Percentiles rank a stretch among this genome's conserved stretches.
Evolutionary conservation across 2,113 vertebrate genomes (phyloP).

Genomic region (Phyllopteryx taeniolatus): DNA sequence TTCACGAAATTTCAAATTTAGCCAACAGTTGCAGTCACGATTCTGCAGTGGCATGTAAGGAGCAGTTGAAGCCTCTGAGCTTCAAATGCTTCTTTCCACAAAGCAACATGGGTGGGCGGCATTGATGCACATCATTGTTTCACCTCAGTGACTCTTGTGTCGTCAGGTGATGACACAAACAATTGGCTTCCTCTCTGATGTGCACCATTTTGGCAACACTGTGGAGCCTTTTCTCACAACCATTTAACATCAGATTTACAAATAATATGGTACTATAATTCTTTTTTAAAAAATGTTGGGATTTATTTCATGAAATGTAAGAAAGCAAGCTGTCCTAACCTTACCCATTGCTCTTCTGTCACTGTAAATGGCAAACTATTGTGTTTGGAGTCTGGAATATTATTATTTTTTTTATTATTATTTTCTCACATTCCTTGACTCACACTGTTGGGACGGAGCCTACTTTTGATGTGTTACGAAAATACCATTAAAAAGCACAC

Average conservation of each 20-base stretch:
- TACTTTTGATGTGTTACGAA: background rate
- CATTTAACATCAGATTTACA: background rate
- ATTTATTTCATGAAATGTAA: background rate
- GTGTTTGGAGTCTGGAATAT: background rate
- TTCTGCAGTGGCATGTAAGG: background rate
- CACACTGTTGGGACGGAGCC: background rate
- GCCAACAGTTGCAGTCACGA: constrained; percentile 10
- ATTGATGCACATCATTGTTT: background rate
- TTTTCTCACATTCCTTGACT: background rate
- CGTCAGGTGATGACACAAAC: background rate
- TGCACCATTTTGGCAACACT: background rate
- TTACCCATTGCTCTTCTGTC: too few species aligned
- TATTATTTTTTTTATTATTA: background rate
- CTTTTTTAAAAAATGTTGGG: background rate
- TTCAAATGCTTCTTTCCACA: constrained; percentile 1
- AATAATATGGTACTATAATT: too few species aligned
- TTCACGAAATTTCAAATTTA: constrained; percentile 3
- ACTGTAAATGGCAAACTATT: background rate
- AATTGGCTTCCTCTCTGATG: background rate
- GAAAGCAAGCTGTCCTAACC: background rate
- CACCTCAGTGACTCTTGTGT: constrained; percentile 1
- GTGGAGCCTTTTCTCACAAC: background rate
- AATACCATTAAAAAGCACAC: too few species aligned
- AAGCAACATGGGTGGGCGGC: background rate
- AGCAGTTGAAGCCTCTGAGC: background rate